These are phyloP conservation scores for Acrocephalus scirpaceus DNA, from an alignment of 2,797 vertebrate species.

Conservation along the genomic window DNA sequence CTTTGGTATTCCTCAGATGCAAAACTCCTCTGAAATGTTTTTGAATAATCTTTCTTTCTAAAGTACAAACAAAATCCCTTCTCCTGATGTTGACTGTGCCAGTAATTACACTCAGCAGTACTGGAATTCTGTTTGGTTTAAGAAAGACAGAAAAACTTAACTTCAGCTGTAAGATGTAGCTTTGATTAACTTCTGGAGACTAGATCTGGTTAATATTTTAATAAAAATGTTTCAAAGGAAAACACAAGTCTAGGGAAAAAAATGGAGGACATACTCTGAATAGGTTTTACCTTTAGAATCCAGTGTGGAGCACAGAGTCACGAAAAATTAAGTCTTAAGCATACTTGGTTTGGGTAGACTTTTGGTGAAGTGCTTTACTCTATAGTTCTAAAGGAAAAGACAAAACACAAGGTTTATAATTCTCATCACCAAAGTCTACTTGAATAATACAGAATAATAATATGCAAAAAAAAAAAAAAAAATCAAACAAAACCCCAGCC, in stretches of 20 bases:
- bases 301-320: accelerated
- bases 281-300: not conserved
- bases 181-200: not conserved
- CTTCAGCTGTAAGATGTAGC: not conserved
- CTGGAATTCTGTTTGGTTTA: not conserved
- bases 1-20: not conserved
- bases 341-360: not conserved
- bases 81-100: not conserved
- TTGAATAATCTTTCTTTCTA: not conserved
- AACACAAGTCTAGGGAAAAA: not conserved
- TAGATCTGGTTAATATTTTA: not conserved
- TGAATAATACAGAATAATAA: not conserved
- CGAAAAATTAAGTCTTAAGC: not conserved
- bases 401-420: not conserved
- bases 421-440: not conserved
- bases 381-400: not conserved
- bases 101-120: not conserved
- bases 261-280: accelerated
- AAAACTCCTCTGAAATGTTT: not conserved
- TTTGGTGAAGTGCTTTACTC: not conserved
- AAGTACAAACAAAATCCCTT: not conserved
- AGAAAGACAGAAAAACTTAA: not conserved
- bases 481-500: too few relatives aligned
- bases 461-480: not conserved
- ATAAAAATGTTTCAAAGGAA: not conserved